A percentile compares a stretch with the other conserved stretches of the same genome.
Conservation (phyloP, 2,888 invertebrate genomes). For the Ecdyonurus torrentis region DNA sequence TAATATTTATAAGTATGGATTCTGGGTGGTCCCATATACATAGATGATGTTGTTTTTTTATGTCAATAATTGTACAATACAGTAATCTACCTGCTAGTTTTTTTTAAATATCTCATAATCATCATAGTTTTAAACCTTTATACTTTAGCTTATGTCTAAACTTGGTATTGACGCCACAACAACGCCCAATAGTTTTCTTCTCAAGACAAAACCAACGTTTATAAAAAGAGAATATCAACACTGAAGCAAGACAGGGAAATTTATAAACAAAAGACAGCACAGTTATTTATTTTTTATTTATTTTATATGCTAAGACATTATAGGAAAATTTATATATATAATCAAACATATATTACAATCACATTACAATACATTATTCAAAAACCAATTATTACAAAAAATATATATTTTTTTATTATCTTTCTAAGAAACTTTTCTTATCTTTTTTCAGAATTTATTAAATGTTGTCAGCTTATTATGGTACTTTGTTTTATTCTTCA, state of each 20-base stretch:
- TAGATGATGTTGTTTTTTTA: too few relatives aligned
- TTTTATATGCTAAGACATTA: not conserved
- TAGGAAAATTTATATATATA: not conserved
- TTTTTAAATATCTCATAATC: not conserved
- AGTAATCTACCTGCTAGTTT: not conserved
- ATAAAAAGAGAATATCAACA: not conserved
- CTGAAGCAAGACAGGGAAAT: not conserved
- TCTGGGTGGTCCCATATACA: not conserved
- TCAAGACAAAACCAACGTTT: not conserved
- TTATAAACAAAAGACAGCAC: not conserved
- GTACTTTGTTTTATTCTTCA: not conserved
- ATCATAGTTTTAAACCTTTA: not conserved
- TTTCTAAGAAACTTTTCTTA: not conserved
- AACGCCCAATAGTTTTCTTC: not conserved
- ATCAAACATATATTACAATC: not conserved
- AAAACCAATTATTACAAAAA: too few relatives aligned
- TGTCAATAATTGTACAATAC: not conserved
- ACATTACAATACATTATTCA: not conserved
- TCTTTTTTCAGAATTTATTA: too few relatives aligned
- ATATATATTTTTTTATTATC: not conserved
- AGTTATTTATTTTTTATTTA: not conserved
- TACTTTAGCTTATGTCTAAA: not conserved
- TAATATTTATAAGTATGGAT: not conserved
- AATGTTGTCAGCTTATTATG: too few relatives aligned
- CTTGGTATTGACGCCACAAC: not conserved